Percentiles rank a stretch among this genome's conserved stretches.
phyloP scores from a whole-genome alignment of 2,797 vertebrate genomes.

The Anabas testudineus region DNA sequence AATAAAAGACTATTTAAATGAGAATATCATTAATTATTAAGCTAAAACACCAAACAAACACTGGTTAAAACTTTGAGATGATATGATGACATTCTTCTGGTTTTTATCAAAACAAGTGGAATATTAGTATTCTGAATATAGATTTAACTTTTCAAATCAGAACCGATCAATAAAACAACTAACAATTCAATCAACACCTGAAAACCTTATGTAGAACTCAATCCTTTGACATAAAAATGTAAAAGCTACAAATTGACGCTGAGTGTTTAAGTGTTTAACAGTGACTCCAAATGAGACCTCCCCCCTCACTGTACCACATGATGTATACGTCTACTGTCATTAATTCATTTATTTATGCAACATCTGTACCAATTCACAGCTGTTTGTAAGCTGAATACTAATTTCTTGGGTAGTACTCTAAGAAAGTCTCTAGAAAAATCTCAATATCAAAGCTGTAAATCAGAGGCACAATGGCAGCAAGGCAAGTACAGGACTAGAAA shows the following conservation, averaged over 20 bases:
- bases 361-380: slow-evolving; percentile 50
- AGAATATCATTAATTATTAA: neutral
- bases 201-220: neutral
- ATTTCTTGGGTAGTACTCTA: neutral
- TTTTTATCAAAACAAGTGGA: neutral
- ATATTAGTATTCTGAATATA: neutral
- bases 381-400: slow-evolving; percentile 22
- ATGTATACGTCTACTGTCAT: slow-evolving; percentile 35
- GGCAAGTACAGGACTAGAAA: neutral
- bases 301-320: slow-evolving; percentile 18
- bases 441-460: neutral
- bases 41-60: slow-evolving; percentile 1
- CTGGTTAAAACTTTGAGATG: neutral
- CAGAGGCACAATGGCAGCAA: slow-evolving; percentile 3
- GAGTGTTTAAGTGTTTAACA: slow-evolving; percentile 4
- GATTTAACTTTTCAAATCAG: neutral
- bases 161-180: slow-evolving; percentile 3
- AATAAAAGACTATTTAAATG: neutral
- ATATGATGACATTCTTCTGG: neutral
- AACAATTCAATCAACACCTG: neutral
- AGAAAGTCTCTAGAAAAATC: too few species aligned
- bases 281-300: slow-evolving; percentile 21
- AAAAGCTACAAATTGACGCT: slow-evolving; percentile 3
- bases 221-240: neutral
- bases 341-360: slow-evolving; percentile 56